Conservation (phyloP, 2,113 vertebrate species). For the Tragelaphus scriptus region DNA sequence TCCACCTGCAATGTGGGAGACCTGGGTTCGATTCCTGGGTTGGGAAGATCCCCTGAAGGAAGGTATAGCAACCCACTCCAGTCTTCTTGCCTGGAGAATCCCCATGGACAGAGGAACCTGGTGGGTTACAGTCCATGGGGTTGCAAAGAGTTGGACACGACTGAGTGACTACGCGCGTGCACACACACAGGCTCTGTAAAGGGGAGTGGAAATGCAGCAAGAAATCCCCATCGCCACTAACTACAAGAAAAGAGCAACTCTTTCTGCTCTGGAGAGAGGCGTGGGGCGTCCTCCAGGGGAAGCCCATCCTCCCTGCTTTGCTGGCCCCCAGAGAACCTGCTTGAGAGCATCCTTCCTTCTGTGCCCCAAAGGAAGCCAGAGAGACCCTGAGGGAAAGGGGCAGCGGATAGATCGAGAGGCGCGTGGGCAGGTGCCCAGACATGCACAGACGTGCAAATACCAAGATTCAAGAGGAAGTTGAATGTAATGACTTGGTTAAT, state of each 20-base stretch:
- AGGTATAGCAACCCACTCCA: not conserved
- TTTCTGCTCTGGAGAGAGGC: not conserved
- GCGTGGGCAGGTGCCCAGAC: not conserved
- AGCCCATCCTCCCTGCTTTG: not conserved
- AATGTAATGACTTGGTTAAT: constrained; percentile 67
- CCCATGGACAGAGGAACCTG: not conserved
- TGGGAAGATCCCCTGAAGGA: not conserved
- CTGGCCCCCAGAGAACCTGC: not conserved
- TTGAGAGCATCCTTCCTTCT: not conserved
- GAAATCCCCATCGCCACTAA: not conserved
- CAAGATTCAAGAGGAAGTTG: constrained; percentile 51
- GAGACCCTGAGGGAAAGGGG: not conserved
- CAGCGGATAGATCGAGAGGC: constrained; percentile 13
- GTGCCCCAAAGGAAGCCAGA: not conserved
- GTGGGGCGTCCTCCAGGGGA: not conserved
- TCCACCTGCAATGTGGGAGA: not conserved
- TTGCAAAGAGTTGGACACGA: not conserved
- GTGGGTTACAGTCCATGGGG: rapidly evolving
- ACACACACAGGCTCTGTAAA: not conserved
- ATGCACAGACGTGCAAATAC: constrained; percentile 37
- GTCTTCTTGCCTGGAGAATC: not conserved
- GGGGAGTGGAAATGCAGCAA: not conserved
- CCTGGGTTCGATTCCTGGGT: not conserved
- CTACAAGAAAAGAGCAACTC: not conserved
- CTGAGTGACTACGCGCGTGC: rapidly evolving